Conservation (phyloP, 2,113 vertebrate genomes). For the Struthidea cinerea region DNA sequence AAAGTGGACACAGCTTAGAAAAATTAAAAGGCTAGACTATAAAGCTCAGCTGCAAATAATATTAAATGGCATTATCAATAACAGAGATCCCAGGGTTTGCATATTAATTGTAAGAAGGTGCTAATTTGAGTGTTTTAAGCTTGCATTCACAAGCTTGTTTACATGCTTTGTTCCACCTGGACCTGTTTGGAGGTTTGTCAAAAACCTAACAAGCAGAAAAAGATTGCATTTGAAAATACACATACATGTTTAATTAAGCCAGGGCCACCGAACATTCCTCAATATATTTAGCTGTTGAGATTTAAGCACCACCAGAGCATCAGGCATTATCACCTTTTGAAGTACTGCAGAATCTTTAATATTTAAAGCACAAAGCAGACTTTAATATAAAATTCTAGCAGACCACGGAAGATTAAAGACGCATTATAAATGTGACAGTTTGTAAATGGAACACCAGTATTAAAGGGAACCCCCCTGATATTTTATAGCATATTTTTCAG, state of each 20-base stretch:
- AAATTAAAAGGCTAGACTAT: slow-evolving; percentile 61
- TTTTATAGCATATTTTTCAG: slow-evolving; percentile 79
- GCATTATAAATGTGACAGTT: slow-evolving; percentile 82
- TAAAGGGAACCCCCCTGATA: slow-evolving; percentile 75
- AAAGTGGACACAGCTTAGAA: slow-evolving; percentile 64
- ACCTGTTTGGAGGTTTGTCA: slow-evolving; percentile 96
- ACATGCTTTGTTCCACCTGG: slow-evolving; percentile 92
- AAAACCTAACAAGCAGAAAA: slow-evolving; percentile 90
- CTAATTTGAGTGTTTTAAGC: slow-evolving; percentile 92
- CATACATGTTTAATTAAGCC: slow-evolving; percentile 98
- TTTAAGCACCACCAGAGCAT: slow-evolving; percentile 80
- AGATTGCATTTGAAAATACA: slow-evolving; percentile 87
- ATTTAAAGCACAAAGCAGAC: slow-evolving; percentile 87
- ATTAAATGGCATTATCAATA: slow-evolving; percentile 73
- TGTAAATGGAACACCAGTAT: slow-evolving; percentile 80
- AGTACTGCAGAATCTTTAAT: slow-evolving; percentile 90
- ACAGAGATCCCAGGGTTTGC: slow-evolving; percentile 71
- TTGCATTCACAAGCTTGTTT: slow-evolving; percentile 91
- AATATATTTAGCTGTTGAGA: slow-evolving; percentile 82
- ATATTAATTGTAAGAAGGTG: slow-evolving; percentile 89
- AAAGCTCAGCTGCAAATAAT: slow-evolving; percentile 64
- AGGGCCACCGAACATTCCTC: slow-evolving; percentile 81
- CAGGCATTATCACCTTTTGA: slow-evolving; percentile 90
- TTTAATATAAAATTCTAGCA: slow-evolving; percentile 81
- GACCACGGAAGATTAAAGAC: slow-evolving; percentile 80